Conservation (phyloP, 2,113 vertebrate genomes). For the Ornithorhynchus anatinus region DNA sequence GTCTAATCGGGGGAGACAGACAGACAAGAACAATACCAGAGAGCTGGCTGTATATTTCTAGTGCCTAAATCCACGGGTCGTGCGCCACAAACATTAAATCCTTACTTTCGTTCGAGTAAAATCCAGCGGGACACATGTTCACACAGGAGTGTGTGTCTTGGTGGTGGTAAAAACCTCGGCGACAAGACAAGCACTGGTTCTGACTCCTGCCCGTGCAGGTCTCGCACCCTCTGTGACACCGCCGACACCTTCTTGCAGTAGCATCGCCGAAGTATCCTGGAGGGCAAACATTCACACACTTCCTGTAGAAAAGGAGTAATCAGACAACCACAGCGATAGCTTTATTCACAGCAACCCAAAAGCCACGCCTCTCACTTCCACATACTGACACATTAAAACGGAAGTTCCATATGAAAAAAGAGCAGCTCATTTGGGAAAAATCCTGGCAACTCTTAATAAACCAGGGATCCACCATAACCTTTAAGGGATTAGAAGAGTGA, state of each 20-base stretch:
- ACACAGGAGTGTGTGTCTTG: slow-evolving; percentile 72
- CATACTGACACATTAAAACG: not conserved
- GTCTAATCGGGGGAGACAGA: too few relatives aligned
- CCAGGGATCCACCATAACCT: too few relatives aligned
- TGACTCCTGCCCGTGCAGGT: slow-evolving; percentile 68
- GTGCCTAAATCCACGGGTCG: accelerated
- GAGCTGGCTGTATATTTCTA: too few relatives aligned
- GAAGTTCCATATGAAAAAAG: too few relatives aligned
- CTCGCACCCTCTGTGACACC: slow-evolving; percentile 85
- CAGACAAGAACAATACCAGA: too few relatives aligned
- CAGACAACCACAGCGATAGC: not conserved
- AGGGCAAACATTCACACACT: slow-evolving; percentile 85
- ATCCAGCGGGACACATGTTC: slow-evolving; percentile 70
- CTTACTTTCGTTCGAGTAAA: slow-evolving; percentile 85
- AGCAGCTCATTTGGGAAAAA: too few relatives aligned
- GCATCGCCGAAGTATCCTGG: slow-evolving; percentile 76
- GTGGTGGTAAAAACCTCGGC: slow-evolving; percentile 77
- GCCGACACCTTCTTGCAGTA: slow-evolving; percentile 74
- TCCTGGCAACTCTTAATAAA: too few relatives aligned
- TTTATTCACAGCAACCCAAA: not conserved
- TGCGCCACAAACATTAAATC: not conserved
- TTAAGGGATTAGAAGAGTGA: too few relatives aligned
- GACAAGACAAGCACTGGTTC: slow-evolving; percentile 77
- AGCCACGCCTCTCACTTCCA: not conserved
- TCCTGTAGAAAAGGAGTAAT: slow-evolving; percentile 62